Evolutionary conservation across 2,113 vertebrate species (phyloP).

Genomic region (Tachysurus fulvidraco): DNA sequence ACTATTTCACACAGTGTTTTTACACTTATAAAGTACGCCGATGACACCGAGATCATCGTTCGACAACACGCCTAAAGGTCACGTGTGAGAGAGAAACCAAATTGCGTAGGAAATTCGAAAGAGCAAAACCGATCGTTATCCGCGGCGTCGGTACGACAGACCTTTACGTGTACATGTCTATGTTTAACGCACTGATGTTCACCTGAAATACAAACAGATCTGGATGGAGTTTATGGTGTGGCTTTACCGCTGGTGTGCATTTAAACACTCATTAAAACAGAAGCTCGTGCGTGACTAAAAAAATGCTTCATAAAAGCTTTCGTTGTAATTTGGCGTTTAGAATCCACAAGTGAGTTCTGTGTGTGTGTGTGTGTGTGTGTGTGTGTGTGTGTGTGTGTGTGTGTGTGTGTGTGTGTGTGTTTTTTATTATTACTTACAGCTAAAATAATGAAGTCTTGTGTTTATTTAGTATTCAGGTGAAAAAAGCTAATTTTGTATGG

Average conservation of each 20-base stretch:
- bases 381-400: too few species aligned
- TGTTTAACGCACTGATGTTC: neutral
- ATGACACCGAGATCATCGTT: neutral
- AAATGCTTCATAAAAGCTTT: constrained; percentile 20
- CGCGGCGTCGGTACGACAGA: neutral
- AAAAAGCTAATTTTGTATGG: neutral
- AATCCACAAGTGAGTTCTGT: neutral
- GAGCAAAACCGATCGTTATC: neutral
- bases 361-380: constrained; percentile 8
- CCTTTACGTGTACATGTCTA: neutral
- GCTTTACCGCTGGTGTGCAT: constrained; percentile 15
- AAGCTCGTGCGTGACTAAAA: constrained; percentile 21
- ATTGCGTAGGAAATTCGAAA: neutral
- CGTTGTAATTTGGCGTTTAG: neutral
- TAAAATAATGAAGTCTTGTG: neutral
- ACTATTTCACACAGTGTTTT: neutral
- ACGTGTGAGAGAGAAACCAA: neutral
- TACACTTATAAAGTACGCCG: neutral
- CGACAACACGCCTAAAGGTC: neutral
- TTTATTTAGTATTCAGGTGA: constrained; percentile 9
- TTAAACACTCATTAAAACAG: constrained; percentile 28
- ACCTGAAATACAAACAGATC: neutral
- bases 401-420: too few species aligned
- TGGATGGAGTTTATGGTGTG: constrained; percentile 21
- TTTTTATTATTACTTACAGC: neutral